Base-by-base conservation (phyloP, 2,797 vertebrate genomes). In the Mus caroli region DNA sequence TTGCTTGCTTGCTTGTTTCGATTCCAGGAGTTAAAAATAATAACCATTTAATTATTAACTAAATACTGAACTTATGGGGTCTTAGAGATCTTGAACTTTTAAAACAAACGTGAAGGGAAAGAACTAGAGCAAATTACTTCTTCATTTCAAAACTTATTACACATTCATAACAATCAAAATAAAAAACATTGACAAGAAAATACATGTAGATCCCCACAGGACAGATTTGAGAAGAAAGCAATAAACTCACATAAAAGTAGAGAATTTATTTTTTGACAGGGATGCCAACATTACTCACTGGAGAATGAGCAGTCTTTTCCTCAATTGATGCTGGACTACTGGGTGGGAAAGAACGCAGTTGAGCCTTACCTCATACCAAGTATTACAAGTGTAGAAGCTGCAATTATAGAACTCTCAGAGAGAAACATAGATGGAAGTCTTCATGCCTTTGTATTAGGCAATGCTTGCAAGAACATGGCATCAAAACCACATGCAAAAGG, bases 81-180 rank as follows among this genome's bases (percentile, higher is more conserved):
- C 52, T 22, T 6, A 91, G 40, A 50, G 6, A 54, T 11, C 13
- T 73, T 78, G 22, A 15, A 60, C 28, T 52, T 34, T 34, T 64
- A 75, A 90, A 88, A 80, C n/a, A 92, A 62, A 58, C 67, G 90
- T 34, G 17, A 93, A 17, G 60, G 20, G 64, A 92, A 88, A 91
- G 79, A 86, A 28, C 12, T 54, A 10, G 28, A 89, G 7, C 15
- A 54, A 62, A 34, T 85, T 17, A 50, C 11, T 84, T 94, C 12
- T 14, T 91, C 34, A 84, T 80, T 91, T 88, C 15, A 76, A 88
- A 94, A 85, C 46, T 46, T 90, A 73, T 2, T 75, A 31, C 31
- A 84, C 88, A 83, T 24, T 82, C 60, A 62, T 12, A 56, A 37
- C 79, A 78, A 83, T 84, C 37, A 83, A 88, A 90, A 90, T 4